phyloP scores from a whole-genome alignment of 37 sponge, comb jelly and placozoan species.

The Hexactinellida sp. region DNA sequence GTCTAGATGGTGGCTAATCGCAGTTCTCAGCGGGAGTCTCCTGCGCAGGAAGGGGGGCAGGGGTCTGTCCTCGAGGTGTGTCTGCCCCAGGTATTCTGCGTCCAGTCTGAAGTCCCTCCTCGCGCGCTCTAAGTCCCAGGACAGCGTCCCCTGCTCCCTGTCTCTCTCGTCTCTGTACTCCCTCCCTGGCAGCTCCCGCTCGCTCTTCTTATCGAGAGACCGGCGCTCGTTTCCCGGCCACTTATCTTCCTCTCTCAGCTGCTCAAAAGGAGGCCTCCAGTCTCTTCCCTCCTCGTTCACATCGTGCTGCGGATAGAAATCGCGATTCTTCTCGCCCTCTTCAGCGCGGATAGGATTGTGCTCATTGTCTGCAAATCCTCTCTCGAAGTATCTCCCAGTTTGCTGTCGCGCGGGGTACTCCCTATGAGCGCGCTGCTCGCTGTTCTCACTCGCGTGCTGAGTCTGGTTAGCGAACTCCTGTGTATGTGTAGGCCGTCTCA shows the following conservation, averaged over 20 bases:
- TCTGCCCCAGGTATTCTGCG: not conserved
- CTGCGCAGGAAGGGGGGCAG: not conserved
- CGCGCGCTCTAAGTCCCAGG: not conserved
- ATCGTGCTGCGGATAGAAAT: not conserved
- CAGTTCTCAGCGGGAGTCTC: not conserved
- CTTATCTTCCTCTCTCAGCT: not conserved
- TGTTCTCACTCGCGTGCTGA: not conserved
- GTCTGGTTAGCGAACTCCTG: not conserved
- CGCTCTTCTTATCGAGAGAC: not conserved
- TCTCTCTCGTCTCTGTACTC: conserved; percentile 3
- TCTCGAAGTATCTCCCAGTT: not conserved
- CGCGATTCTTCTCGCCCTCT: not conserved
- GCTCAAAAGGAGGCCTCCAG: not conserved
- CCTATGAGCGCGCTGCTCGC: not conserved
- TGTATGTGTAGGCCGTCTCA: not conserved
- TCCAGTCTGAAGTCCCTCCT: not conserved
- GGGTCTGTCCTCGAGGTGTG: not conserved
- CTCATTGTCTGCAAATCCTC: not conserved
- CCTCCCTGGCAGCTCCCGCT: not conserved
- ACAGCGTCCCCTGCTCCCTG: not conserved
- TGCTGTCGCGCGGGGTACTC: not conserved
- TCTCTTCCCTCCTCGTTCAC: not conserved
- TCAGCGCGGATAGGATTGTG: not conserved
- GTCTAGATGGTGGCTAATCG: not conserved
- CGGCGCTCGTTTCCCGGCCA: not conserved